These are phyloP conservation scores for Cromileptes altivelis DNA, from an alignment of 2,113 vertebrate species.

Conservation along the genomic window DNA sequence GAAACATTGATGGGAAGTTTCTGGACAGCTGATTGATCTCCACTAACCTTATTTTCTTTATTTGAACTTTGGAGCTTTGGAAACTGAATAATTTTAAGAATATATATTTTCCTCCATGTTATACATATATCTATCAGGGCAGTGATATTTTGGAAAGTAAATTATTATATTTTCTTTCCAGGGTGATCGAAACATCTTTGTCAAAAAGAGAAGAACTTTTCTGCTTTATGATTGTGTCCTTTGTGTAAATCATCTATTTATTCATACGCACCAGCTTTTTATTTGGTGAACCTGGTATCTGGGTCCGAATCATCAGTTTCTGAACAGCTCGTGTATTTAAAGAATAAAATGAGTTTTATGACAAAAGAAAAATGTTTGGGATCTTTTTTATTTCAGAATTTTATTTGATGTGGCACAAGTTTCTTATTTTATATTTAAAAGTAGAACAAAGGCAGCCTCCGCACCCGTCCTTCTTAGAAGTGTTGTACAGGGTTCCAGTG, in stretches of 20 bases:
- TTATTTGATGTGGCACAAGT: not conserved
- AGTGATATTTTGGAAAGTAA: conserved; percentile 38
- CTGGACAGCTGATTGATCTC: conserved; percentile 25
- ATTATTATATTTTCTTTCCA: conserved; percentile 52
- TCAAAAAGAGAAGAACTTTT: conserved; percentile 58
- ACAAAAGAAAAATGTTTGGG: not conserved
- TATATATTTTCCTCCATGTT: conserved; percentile 8
- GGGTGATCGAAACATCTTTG: conserved; percentile 15
- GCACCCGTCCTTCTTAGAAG: too few species aligned
- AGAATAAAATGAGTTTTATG: conserved; percentile 82
- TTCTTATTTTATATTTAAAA: not conserved
- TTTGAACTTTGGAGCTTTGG: conserved; percentile 28
- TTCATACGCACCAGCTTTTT: conserved; percentile 76
- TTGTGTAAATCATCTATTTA: conserved; percentile 79
- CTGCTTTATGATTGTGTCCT: conserved; percentile 67
- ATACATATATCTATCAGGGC: not conserved
- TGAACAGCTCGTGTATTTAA: conserved; percentile 78
- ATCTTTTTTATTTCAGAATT: not conserved
- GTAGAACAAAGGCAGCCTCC: too few species aligned
- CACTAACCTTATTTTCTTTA: conserved; percentile 11
- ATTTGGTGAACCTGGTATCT: conserved; percentile 75
- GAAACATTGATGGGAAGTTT: not conserved
- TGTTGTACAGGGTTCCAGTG: too few species aligned
- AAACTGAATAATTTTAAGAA: not conserved
- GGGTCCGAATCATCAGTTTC: conserved; percentile 71